Base-by-base conservation (phyloP, 2,113 vertebrate genomes). In the Furnarius figulus region DNA sequence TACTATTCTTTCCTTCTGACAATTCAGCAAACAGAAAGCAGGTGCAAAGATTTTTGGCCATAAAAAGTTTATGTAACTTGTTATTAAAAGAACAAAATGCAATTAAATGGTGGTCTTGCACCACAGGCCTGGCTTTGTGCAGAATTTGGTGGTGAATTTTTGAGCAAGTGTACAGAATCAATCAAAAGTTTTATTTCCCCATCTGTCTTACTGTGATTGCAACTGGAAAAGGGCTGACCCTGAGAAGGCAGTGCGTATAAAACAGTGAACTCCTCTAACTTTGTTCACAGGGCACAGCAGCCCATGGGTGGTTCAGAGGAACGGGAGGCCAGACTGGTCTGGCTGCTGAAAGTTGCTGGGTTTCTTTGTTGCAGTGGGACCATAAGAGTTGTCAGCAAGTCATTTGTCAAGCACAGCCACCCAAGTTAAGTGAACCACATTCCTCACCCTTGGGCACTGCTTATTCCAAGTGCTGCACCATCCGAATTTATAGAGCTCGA, bases 21-120 rank as follows among this genome's bases (percentile, higher is more conserved):
- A 76, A 70, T 62, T 94, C 94, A 87, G 89, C 94, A 95, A 87
- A 76, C 85, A 82, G 74, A 89, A 94, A 71, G 89, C 89, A 96
- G 87, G 78, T 94, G 84, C 78, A 53, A 76, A 55, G 89, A 58
- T 49, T 76, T 81, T 56, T 61, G 59, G 70, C 73, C 89, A 63
- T n/a, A 52, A 72, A 68, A 84, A 40, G 31, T 63, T 73, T 18
- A 37, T 52, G 47, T 40, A 67, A 75, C 33, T 77, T 49, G 24
- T 58, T 92, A 79, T 33, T 75, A 52, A 72, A 83, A 74, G 74
- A 31, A 3, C 37, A 39, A 56, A 82, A 23, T 6, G 40, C 24
- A 68, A 12, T 73, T 52, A 53, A 52, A 27, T 24, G 20, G 37
- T 37, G 61, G 27, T 39, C 33, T 73, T 40, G 6, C 4, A 37